phyloP scores from a whole-genome alignment of 2,888 invertebrate species.

The Pocota personata region DNA sequence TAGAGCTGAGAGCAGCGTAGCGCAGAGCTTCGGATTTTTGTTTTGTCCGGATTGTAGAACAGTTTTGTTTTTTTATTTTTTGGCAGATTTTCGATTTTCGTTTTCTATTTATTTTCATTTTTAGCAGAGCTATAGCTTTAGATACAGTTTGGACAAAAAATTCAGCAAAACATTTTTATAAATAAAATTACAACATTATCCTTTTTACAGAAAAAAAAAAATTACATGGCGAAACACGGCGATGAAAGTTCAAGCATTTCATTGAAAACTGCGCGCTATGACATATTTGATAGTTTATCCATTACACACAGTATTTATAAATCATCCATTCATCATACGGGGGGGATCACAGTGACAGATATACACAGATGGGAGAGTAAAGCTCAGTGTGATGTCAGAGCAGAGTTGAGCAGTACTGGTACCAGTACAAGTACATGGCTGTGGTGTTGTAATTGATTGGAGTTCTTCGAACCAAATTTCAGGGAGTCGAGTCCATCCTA shows the following conservation, averaged over 20 bases:
- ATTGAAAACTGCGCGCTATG: conserved; percentile 25
- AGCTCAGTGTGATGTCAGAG: conserved; percentile 55
- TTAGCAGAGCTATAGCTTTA: conserved; percentile 48
- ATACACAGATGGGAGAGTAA: conserved; percentile 48
- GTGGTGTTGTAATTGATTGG: conserved; percentile 4
- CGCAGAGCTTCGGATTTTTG: conserved; percentile 38
- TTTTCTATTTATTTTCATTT: no score
- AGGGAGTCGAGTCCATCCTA: neutral
- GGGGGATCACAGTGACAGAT: conserved; percentile 37
- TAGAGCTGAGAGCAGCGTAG: conserved; percentile 51
- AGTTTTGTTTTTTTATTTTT: neutral
- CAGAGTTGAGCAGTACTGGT: conserved; percentile 44
- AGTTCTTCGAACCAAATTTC: conserved; percentile 25
- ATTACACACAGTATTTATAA: conserved; percentile 29
- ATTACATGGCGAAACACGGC: conserved; percentile 39
- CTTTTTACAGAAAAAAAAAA: conserved; percentile 11
- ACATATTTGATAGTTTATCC: conserved; percentile 14
- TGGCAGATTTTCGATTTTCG: conserved; percentile 12
- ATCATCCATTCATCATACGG: conserved; percentile 47
- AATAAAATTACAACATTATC: conserved; percentile 34
- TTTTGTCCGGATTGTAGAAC: conserved; percentile 40
- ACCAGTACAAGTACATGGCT: conserved; percentile 59
- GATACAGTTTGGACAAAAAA: neutral
- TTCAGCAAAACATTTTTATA: neutral
- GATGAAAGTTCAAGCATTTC: conserved; percentile 54